Base-by-base conservation (phyloP, 2,888 invertebrate genomes). In the Odontothrips loti region DNA sequence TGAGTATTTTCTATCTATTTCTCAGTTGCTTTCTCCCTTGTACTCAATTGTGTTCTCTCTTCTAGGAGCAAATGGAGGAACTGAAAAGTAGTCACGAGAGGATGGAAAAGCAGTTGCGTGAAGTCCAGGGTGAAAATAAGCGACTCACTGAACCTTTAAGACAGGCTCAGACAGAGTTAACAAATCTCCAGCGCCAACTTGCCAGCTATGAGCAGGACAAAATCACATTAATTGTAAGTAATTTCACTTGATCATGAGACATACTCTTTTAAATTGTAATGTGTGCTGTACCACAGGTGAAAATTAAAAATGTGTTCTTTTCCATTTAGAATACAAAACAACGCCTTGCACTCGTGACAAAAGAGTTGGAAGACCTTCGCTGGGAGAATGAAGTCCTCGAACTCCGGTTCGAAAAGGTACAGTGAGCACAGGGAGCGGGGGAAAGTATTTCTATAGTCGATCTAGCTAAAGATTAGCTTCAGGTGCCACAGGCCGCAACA, bases 161-260 rank as follows among this genome's bases (percentile, higher is more conserved):
- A 85, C 89, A 90, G 80, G 93, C 95, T 0, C 90, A 92, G 82
- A 88, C 91, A 68, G 93, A 95, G 84, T 91, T 94, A 12, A 90
- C 90, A 43, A 94, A 95, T 82, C 89, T 94, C 83, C 92, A 91
- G 83, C 90, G 94, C 82, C 94, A 94, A 85, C 90, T 96, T 86
- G 91, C 91, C n/a, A 94, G 95, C 87, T 96, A 96, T 85, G 94
- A 95, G 82, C 94, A 95, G 83, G 96, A 96, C 86, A 95, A 95
- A 85, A 90, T 92, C 83, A 92, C 93, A 79, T 89, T 95, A 83
- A 89, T 89, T 83, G 92, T 91, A 84, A 88, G 89, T 88, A 83
- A 34, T 23, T 79, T 1, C 29, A n/a, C 79, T 82, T 27, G 20
- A 58, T 15, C 34, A 47, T 63, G 3, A 47, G 47, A 81, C 79